Conservation (phyloP, 2,113 vertebrate genomes). For the Lichenostomus cassidix region DNA sequence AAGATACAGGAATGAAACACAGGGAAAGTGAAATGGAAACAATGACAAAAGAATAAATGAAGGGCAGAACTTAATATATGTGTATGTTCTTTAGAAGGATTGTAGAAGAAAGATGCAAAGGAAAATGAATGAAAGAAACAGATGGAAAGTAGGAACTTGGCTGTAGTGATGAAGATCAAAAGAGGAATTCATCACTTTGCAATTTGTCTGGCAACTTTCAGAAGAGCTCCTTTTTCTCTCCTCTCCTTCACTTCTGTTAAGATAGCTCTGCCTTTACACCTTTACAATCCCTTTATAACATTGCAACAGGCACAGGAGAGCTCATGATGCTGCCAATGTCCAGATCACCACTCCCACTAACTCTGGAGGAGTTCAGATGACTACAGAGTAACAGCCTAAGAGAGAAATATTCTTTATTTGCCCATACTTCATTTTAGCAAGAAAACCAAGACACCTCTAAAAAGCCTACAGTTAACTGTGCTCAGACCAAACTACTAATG, state of each 20-base stretch:
- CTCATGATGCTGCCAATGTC: neutral
- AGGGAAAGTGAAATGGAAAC: slow-evolving; percentile 74
- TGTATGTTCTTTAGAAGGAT: neutral
- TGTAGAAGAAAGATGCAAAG: slow-evolving; percentile 28
- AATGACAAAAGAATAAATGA: slow-evolving; percentile 62
- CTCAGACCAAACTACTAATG: neutral
- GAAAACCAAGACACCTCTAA: neutral
- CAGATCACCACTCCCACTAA: neutral
- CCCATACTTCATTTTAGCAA: neutral
- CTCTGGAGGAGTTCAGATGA: neutral
- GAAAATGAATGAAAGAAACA: slow-evolving; percentile 42
- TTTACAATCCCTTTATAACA: neutral
- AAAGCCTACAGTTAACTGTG: neutral
- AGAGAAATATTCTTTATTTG: neutral
- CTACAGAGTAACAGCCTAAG: neutral
- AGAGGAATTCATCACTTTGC: neutral
- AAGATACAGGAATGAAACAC: slow-evolving; percentile 80
- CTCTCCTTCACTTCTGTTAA: neutral
- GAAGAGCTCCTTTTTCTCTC: neutral
- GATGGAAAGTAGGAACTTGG: slow-evolving; percentile 25
- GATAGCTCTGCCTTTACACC: neutral
- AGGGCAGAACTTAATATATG: slow-evolving; percentile 38
- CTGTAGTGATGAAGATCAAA: neutral
- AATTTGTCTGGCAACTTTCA: neutral
- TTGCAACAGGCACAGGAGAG: neutral